A percentile compares a stretch with the other conserved stretches of the same genome.
Conservation (phyloP, 1,140 invertebrate genomes). For the Hycleus phaleratus region DNA sequence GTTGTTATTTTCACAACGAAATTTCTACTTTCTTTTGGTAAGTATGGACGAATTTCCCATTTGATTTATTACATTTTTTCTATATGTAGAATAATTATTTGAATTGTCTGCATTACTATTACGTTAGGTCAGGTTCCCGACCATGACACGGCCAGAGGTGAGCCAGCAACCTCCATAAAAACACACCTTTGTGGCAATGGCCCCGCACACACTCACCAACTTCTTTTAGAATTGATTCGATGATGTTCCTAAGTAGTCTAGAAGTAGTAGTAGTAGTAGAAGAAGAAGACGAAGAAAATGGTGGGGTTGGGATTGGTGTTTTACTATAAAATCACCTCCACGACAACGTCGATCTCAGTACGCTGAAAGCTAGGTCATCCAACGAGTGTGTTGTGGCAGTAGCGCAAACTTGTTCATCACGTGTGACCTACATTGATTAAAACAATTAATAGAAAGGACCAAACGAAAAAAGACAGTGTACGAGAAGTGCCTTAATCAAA, state of each 20-base stretch:
- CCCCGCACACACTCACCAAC: constrained; percentile 2
- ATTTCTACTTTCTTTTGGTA: no score
- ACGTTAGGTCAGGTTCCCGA: constrained; percentile 29
- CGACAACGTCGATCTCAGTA: constrained; percentile 18
- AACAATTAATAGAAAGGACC: not conserved
- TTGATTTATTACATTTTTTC: no score
- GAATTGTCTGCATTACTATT: constrained; percentile 12
- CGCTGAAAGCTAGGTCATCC: constrained; percentile 39
- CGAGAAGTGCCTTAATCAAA: constrained; percentile 22
- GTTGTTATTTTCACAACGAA: no score
- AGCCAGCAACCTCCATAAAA: constrained; percentile 6
- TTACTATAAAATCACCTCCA: constrained; percentile 13
- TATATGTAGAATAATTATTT: not conserved
- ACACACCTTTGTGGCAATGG: constrained; percentile 1
- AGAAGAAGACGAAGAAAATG: not conserved
- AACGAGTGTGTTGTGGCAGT: constrained; percentile 39
- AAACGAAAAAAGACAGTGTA: constrained; percentile 10
- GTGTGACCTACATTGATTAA: constrained; percentile 33
- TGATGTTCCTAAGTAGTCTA: no score
- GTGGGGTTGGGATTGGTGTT: not conserved
- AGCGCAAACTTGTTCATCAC: constrained; percentile 33
- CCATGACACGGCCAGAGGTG: constrained; percentile 22
- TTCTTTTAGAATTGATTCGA: constrained; percentile 9
- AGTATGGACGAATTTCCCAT: no score
- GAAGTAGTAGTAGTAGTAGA: no score